Percentiles rank a stretch among this genome's conserved stretches.
phyloP scores from a whole-genome alignment of 2,888 invertebrate genomes.

The Tyria jacobaeae region DNA sequence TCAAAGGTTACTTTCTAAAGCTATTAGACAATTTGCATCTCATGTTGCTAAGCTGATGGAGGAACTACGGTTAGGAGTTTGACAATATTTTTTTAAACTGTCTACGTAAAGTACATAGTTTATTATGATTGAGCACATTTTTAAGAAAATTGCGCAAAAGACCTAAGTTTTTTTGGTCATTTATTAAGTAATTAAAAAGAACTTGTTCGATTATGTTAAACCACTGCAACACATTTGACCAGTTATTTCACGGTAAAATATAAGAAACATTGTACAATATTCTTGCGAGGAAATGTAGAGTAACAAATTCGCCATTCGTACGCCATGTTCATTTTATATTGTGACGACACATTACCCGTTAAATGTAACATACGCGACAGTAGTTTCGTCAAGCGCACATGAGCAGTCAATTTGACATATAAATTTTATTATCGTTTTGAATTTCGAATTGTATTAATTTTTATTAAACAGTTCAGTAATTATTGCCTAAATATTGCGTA shows the following conservation, averaged over 20 bases:
- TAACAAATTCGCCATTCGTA: constrained; percentile 23
- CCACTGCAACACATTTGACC: not conserved
- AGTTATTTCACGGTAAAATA: constrained; percentile 2
- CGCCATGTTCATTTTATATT: constrained; percentile 27
- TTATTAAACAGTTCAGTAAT: too few species aligned
- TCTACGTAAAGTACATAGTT: too few species aligned
- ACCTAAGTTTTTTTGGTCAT: too few species aligned
- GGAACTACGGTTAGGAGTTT: too few species aligned
- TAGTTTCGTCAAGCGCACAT: not conserved
- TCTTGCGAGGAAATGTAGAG: constrained; percentile 32
- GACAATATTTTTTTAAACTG: too few species aligned
- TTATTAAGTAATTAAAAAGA: not conserved
- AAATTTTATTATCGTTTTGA: not conserved
- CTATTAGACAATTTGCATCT: too few species aligned
- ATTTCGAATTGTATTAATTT: too few species aligned
- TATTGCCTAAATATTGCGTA: too few species aligned
- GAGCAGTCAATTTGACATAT: not conserved
- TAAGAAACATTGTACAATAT: constrained; percentile 11
- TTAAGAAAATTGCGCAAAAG: too few species aligned
- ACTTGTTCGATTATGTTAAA: not conserved
- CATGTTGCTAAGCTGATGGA: too few species aligned
- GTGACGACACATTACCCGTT: constrained; percentile 32
- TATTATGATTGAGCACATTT: too few species aligned
- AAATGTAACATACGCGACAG: not conserved
- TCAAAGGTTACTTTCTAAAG: too few species aligned